A percentile compares a stretch with the other conserved stretches of the same genome.
Conservation (phyloP, 2,113 vertebrate genomes). For the Peromyscus californicus region DNA sequence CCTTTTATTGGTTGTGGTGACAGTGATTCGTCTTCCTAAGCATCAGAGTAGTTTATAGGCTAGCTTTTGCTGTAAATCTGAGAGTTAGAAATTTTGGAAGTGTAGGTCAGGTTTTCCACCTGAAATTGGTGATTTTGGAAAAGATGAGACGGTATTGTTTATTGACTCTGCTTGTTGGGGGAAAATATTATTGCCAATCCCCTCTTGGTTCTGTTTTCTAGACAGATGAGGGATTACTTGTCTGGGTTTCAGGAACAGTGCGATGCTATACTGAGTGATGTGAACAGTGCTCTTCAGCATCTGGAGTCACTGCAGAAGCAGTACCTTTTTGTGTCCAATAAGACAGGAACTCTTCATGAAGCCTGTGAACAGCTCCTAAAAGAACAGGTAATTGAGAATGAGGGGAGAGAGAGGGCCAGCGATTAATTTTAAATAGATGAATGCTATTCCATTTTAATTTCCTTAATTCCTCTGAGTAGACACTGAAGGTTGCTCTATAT, state of each 20-base stretch:
- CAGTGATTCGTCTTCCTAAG: background rate
- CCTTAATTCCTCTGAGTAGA: background rate
- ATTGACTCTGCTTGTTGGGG: conserved; percentile 65
- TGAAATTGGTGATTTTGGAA: conserved; percentile 66
- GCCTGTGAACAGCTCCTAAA: conserved; percentile 98
- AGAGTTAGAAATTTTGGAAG: background rate
- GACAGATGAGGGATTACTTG: conserved; percentile 95
- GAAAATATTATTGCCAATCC: conserved; percentile 81
- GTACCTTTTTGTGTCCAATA: conserved; percentile 98
- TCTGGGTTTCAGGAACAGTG: conserved; percentile 98
- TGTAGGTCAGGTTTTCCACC: conserved; percentile 33
- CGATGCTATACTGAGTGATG: conserved; percentile 95
- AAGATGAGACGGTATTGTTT: conserved; percentile 63
- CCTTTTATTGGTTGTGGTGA: conserved; percentile 6
- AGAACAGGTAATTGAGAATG: conserved; percentile 93
- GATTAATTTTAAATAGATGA: conserved; percentile 31
- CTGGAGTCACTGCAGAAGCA: conserved; percentile 97
- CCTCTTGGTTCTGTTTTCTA: conserved; percentile 87
- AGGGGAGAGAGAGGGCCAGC: background rate
- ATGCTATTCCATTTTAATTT: background rate
- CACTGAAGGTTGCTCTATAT: background rate
- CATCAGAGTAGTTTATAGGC: background rate
- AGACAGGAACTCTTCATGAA: conserved; percentile 96
- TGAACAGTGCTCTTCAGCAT: conserved; percentile 94
- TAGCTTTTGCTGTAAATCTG: conserved; percentile 45